Percentiles rank a stretch among this genome's conserved stretches.
Conservation (phyloP, 2,797 vertebrate genomes). For the Anomalospiza imberbis region DNA sequence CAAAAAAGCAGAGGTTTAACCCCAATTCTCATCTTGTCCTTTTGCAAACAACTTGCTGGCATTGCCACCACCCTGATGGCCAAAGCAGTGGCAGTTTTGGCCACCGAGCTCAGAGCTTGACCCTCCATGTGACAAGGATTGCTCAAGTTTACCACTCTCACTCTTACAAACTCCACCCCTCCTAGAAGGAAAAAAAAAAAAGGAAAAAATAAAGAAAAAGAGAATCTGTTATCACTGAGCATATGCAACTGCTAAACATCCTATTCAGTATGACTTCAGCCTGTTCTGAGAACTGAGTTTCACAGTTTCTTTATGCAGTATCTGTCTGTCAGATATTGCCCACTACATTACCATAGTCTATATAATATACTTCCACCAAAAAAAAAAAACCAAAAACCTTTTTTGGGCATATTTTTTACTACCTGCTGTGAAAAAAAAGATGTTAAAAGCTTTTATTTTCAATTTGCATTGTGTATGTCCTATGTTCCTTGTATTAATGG, state of each 20-base stretch:
- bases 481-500: background rate
- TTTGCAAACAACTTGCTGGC: background rate
- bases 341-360: constrained; percentile 51
- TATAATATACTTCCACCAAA: background rate
- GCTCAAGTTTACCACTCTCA: constrained; percentile 21
- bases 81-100: background rate
- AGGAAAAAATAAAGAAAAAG: background rate
- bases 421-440: background rate
- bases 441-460: background rate
- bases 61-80: background rate
- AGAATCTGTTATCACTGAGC: constrained; percentile 45
- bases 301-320: constrained; percentile 48
- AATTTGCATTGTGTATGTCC: background rate
- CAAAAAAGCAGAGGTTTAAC: background rate
- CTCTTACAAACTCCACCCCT: constrained; percentile 36
- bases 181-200: background rate
- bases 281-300: constrained; percentile 49
- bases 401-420: background rate
- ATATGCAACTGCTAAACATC: constrained; percentile 55
- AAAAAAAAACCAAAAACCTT: background rate
- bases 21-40: rapidly evolving
- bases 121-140: constrained; percentile 3
- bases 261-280: constrained; percentile 52
- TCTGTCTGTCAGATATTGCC: constrained; percentile 65
- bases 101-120: background rate